A percentile compares a stretch with the other conserved stretches of the same genome.
phyloP scores from a whole-genome alignment of 2,113 vertebrate species.

The Dicentrarchus labrax region DNA sequence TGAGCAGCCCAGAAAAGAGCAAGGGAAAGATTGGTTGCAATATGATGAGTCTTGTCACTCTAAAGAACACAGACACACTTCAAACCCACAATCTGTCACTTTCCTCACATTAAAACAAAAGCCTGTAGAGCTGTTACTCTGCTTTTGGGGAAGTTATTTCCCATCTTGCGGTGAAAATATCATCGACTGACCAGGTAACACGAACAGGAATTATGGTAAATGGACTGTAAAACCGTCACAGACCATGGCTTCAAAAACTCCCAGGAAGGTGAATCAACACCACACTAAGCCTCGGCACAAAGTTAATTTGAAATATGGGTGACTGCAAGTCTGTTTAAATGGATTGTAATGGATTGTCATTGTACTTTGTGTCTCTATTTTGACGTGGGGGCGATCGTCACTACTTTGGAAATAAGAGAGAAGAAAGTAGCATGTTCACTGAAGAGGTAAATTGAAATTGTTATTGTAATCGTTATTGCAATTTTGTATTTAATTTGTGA shows the following conservation, averaged over 20 bases:
- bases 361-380: background rate
- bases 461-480: no score
- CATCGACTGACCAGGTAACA: background rate
- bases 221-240: background rate
- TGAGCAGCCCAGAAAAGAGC: background rate
- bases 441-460: no score
- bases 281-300: background rate
- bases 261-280: background rate
- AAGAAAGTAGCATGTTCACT: no score
- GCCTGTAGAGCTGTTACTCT: background rate
- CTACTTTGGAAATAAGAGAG: no score
- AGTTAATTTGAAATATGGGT: background rate
- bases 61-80: conserved; percentile 19
- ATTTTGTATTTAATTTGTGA: no score
- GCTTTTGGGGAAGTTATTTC: background rate
- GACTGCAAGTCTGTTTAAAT: background rate
- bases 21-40: conserved; percentile 4
- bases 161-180: background rate
- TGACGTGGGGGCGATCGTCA: background rate
- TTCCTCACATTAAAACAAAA: conserved; percentile 7
- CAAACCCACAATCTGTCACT: conserved; percentile 41
- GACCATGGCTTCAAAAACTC: background rate
- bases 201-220: background rate
- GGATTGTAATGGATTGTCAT: background rate
- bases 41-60: conserved; percentile 4